Conservation (phyloP, 1,140 invertebrate species). For the Cyrtorhinus lividipennis region DNA sequence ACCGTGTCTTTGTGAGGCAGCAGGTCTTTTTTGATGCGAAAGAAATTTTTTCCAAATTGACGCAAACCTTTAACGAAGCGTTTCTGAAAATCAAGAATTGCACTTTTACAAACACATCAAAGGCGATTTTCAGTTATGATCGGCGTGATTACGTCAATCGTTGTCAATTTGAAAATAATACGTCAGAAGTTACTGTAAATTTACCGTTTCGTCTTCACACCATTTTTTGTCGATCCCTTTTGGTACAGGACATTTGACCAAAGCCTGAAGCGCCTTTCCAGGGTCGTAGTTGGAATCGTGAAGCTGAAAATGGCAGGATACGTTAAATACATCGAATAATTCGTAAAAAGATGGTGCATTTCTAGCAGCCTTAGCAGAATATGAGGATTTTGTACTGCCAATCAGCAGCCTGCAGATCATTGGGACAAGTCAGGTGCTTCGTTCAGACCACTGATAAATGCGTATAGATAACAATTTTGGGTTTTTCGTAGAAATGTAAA, state of each 20-base stretch:
- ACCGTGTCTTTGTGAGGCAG: slow-evolving; percentile 91
- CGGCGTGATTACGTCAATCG: no score
- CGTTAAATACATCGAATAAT: slow-evolving; percentile 2
- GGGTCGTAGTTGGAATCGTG: slow-evolving; percentile 92
- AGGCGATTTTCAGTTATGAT: no score
- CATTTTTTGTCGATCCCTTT: slow-evolving; percentile 96
- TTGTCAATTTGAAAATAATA: slow-evolving; percentile 4
- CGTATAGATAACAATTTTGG: no score
- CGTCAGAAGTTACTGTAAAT: slow-evolving; percentile 26
- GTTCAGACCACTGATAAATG: no score
- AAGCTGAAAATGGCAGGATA: slow-evolving; percentile 41
- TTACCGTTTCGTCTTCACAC: slow-evolving; percentile 88
- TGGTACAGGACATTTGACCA: slow-evolving; percentile 91
- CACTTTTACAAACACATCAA: no score
- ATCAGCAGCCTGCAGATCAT: no score
- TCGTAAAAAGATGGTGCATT: no score
- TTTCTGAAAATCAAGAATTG: slow-evolving; percentile 44
- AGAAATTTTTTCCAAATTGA: slow-evolving; percentile 99
- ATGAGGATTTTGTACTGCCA: background rate
- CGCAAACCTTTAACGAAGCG: slow-evolving; percentile 94
- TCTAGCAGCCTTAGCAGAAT: no score
- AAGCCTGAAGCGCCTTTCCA: slow-evolving; percentile 82
- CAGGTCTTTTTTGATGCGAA: slow-evolving; percentile 90
- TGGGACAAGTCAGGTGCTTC: no score
- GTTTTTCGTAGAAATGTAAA: no score